Percentiles rank a stretch among this genome's conserved stretches.
Evolutionary conservation across 92 coral and sea anemone species (phyloP).

Genomic region (Actinernus sp.): DNA sequence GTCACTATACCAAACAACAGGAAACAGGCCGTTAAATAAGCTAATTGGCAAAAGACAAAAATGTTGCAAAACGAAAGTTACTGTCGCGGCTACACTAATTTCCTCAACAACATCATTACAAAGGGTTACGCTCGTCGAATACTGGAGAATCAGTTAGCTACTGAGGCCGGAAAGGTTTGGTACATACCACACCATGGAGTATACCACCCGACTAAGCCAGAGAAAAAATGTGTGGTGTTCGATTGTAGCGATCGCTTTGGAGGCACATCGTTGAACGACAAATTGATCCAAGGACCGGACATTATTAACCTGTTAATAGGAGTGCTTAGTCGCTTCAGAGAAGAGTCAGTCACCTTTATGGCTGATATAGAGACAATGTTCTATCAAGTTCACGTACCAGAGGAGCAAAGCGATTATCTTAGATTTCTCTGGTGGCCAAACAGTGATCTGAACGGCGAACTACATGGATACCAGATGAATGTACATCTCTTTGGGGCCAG

Average conservation of each 20-base stretch:
- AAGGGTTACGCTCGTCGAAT: constrained; percentile 57
- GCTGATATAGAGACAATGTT: too few species aligned
- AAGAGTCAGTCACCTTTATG: too few species aligned
- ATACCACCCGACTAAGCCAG: constrained; percentile 53
- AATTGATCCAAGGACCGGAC: constrained; percentile 63
- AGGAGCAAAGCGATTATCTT: too few species aligned
- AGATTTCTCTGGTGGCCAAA: too few species aligned
- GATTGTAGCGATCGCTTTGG: constrained; percentile 45
- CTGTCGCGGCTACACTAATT: constrained; percentile 38
- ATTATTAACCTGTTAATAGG: constrained; percentile 58
- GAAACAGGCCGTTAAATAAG: constrained; percentile 47
- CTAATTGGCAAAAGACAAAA: constrained; percentile 48
- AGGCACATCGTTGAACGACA: constrained; percentile 62
- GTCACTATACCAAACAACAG: constrained; percentile 61
- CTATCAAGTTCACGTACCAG: too few species aligned
- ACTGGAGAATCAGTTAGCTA: constrained; percentile 6
- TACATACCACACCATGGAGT: constrained; percentile 71
- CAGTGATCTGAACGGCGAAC: too few species aligned
- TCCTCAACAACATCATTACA: constrained; percentile 40
- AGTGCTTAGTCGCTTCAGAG: too few species aligned
- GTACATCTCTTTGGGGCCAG: too few species aligned
- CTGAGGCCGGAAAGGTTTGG: constrained; percentile 50
- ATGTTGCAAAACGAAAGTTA: constrained; percentile 36
- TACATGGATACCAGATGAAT: too few species aligned
- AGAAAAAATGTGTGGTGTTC: constrained; percentile 56